These are phyloP conservation scores for Etia nguti DNA, from an alignment of 2,113 vertebrate genomes.

Conservation along the genomic window DNA sequence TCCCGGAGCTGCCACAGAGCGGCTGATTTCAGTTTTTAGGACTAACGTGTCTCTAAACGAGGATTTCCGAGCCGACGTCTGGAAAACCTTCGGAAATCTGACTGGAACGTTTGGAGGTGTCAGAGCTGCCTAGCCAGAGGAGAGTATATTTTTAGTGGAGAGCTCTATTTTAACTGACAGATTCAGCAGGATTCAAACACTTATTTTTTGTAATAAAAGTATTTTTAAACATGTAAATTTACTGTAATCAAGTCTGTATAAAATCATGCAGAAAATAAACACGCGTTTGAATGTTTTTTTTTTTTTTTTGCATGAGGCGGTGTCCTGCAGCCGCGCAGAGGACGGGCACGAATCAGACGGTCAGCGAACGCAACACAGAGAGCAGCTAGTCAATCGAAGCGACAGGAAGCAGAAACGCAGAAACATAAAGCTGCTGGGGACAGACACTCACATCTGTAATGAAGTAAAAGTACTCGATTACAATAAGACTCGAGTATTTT, in stretches of 20 bases:
- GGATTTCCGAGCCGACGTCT: neutral
- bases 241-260: neutral
- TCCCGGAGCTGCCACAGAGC: neutral
- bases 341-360: neutral
- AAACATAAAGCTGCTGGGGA: neutral
- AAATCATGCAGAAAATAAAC: neutral
- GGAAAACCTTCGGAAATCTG: neutral
- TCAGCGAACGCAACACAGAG: neutral
- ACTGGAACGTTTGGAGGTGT: neutral
- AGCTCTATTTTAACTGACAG: neutral
- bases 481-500: neutral
- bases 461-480: neutral
- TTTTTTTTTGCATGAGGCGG: neutral
- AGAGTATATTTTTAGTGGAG: rapidly evolving
- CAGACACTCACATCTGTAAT: neutral
- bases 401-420: neutral
- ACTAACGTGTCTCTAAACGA: neutral
- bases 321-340: neutral
- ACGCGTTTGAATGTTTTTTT: neutral
- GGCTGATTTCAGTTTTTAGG: neutral
- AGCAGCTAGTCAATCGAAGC: neutral
- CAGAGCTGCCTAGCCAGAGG: neutral
- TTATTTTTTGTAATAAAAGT: neutral
- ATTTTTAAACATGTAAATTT: neutral
- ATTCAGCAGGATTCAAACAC: neutral